Base-by-base conservation (phyloP, 1,140 invertebrate genomes). In the Atta cephalotes region DNA sequence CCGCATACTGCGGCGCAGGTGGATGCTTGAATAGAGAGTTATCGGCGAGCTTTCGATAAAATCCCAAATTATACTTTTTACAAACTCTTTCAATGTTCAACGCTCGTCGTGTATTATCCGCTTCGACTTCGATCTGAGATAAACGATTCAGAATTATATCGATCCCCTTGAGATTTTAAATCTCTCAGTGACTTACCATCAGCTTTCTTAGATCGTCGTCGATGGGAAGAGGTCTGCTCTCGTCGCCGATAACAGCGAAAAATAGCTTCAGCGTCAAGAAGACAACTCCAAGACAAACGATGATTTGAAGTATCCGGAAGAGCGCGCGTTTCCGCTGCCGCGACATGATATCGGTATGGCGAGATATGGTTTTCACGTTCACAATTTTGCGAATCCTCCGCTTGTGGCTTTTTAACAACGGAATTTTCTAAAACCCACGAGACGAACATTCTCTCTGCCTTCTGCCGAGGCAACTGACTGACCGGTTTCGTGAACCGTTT, bases 1-100 rank as follows among this genome's bases (percentile, higher is more conserved):
- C 94, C 6, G 91, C 91, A 77, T 96, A 96, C 49, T 95, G 95
- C 0, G 96, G 96, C 0, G 95, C 94, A 12, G 96, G 96, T 1
- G 96, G 96, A 82, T 96, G 94, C 87, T 95, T 96, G 65, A 96
- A 91, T 0, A 63, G 28, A 0, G 93, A 76, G 39, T 88, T 58
- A 58, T 89, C 89, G 3, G 87, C 87, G 21, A 79, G 35, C 25
- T 93, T 87, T 70, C 90, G 86, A 86, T 95, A 95, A 21, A 91
- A 85, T 5, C 96, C 96, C 68, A 96, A 88, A 85, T 95, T 95
- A 86, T 95, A 95, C 49, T 93, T 94, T 80, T 90, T 77, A 77
- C 96, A 96, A 0, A 94, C 90, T 71, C 91, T 86, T 53, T 93
- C 88, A 0, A 96, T 89, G 35, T 84, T 91, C 1, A 86, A 53